Evolutionary conservation across 1,140 invertebrate genomes (phyloP).

Genomic region (Temnothorax longispinosus): DNA sequence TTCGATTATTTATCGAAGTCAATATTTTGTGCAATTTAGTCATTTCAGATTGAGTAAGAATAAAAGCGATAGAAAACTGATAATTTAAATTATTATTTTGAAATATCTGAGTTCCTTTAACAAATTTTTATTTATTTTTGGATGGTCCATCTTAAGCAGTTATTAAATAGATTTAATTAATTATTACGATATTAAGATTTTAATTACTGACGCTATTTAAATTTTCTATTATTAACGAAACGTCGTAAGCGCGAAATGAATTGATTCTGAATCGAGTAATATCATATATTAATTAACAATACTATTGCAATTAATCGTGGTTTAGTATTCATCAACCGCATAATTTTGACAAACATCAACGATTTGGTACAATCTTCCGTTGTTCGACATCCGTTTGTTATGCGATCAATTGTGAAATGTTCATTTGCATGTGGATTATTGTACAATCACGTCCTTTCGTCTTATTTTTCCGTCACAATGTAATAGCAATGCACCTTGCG

Average conservation of each 20-base stretch:
- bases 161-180: background rate
- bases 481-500: background rate
- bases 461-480: background rate
- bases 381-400: background rate
- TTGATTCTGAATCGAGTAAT: background rate
- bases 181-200: background rate
- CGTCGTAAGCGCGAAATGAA: background rate
- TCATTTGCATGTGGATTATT: background rate
- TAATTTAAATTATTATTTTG: background rate
- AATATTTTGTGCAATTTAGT: no score
- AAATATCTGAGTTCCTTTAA: background rate
- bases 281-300: background rate
- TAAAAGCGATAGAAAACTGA: background rate
- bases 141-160: no score
- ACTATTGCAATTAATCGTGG: background rate
- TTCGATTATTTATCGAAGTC: no score
- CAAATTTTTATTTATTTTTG: background rate
- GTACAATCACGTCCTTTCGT: background rate
- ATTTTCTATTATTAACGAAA: background rate
- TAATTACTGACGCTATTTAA: no score
- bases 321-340: background rate
- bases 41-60: no score
- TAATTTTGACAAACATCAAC: background rate
- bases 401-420: background rate
- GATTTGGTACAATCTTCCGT: background rate